These are phyloP conservation scores for Quadroppia sp. DNA, from an alignment of 2,888 invertebrate genomes.

Conservation along the genomic window DNA sequence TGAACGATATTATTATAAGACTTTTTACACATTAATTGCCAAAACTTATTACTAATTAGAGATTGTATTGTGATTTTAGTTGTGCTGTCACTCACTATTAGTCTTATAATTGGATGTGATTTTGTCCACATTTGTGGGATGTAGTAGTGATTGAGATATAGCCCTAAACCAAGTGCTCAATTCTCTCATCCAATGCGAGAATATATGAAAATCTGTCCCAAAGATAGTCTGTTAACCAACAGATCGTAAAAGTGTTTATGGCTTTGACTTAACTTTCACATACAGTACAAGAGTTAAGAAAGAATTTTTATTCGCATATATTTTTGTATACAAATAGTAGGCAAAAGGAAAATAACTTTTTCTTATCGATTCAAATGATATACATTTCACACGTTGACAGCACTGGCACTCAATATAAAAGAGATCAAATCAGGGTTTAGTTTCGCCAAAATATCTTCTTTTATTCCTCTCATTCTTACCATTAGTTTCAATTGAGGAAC, in stretches of 20 bases:
- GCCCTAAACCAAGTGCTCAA: neutral
- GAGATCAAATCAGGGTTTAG: slow-evolving; percentile 31
- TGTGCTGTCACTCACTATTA: neutral
- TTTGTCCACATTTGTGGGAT: neutral
- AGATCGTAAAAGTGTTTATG: slow-evolving; percentile 21
- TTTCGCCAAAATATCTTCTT: slow-evolving; percentile 1
- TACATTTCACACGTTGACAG: too few relatives aligned
- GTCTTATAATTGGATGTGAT: neutral
- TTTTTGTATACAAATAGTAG: neutral
- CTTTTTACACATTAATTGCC: neutral
- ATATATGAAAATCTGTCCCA: neutral
- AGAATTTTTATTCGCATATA: neutral
- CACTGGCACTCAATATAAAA: neutral
- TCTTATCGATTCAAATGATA: slow-evolving; percentile 30
- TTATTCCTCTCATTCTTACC: neutral
- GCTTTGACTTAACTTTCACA: neutral
- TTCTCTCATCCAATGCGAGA: neutral
- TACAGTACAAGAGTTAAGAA: neutral
- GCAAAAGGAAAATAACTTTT: neutral
- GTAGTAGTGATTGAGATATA: neutral
- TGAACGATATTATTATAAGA: neutral
- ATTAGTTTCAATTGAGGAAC: neutral
- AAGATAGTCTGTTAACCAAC: neutral
- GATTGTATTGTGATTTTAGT: neutral
- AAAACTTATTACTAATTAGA: neutral